A percentile compares a stretch with the other conserved stretches of the same genome.
phyloP scores from a whole-genome alignment of 2,888 invertebrate genomes.

The Diarsia dahlii region DNA sequence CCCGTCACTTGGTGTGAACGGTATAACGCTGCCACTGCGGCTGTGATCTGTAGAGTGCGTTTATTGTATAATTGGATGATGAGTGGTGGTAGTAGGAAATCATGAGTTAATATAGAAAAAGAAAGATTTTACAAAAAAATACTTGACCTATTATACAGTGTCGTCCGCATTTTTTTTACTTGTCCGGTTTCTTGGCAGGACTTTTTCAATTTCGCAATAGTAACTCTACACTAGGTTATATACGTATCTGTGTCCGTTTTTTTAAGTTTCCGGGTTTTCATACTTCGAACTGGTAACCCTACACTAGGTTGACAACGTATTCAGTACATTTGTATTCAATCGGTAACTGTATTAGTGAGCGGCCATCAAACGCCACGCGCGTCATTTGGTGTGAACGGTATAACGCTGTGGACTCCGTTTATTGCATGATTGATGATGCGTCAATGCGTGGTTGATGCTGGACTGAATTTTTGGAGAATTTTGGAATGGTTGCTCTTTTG shows the following conservation, averaged over 20 bases:
- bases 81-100: not conserved
- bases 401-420: slow-evolving; percentile 32
- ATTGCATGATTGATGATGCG: slow-evolving; percentile 39
- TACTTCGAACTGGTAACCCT: too few species aligned
- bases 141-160: too few species aligned
- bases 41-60: not conserved
- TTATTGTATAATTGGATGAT: slow-evolving; percentile 41
- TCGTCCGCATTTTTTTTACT: too few species aligned
- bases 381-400: slow-evolving; percentile 56
- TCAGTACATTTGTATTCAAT: slow-evolving; percentile 72
- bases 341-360: slow-evolving; percentile 71
- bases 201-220: too few species aligned
- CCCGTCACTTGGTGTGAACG: slow-evolving; percentile 56
- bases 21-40: slow-evolving; percentile 25
- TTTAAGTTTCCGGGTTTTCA: too few species aligned
- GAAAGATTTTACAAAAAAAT: too few species aligned
- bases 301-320: not conserved
- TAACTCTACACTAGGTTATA: too few species aligned
- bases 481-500: too few species aligned
- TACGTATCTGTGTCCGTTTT: too few species aligned
- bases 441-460: slow-evolving; percentile 16
- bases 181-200: too few species aligned
- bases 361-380: slow-evolving; percentile 66
- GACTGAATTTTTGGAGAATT: not conserved
- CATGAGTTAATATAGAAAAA: too few species aligned